Conservation (phyloP, 2,113 vertebrate genomes). For the Mesoclemmys tuberculata region DNA sequence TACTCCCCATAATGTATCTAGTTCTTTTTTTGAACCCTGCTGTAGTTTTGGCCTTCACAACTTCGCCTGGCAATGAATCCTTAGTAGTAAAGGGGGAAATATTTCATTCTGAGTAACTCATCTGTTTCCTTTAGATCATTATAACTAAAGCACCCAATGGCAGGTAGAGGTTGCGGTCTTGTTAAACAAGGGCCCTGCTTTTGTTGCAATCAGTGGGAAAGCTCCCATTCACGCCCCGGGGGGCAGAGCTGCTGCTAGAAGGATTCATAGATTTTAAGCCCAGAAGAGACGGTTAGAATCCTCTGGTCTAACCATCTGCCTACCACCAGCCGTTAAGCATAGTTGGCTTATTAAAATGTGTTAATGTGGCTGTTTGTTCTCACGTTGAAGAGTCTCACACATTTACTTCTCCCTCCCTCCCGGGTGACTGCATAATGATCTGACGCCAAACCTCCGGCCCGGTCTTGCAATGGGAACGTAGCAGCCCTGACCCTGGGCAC, state of each 20-base stretch:
- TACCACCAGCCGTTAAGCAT: background rate
- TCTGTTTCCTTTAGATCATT: background rate
- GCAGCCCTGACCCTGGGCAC: background rate
- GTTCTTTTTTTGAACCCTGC: too few species aligned
- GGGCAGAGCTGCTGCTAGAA: background rate
- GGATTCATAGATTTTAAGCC: background rate
- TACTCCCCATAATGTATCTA: too few species aligned
- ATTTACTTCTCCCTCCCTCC: background rate
- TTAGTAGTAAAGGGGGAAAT: background rate
- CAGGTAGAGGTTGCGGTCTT: too few species aligned
- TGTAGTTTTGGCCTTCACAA: background rate
- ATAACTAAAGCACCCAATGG: background rate
- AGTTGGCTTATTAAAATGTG: background rate
- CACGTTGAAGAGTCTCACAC: background rate
- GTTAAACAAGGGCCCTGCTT: background rate
- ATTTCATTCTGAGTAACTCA: background rate
- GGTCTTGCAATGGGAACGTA: background rate
- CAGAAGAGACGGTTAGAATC: background rate
- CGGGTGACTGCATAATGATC: background rate
- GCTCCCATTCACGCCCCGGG: background rate
- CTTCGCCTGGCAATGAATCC: background rate
- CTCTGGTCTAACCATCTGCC: background rate
- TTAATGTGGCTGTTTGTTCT: background rate
- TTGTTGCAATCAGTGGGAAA: background rate
- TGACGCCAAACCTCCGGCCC: background rate